A percentile compares a stretch with the other conserved stretches of the same genome.
phyloP scores from a whole-genome alignment of 2,797 vertebrate genomes.

The Stomatorhinus walkeri region DNA sequence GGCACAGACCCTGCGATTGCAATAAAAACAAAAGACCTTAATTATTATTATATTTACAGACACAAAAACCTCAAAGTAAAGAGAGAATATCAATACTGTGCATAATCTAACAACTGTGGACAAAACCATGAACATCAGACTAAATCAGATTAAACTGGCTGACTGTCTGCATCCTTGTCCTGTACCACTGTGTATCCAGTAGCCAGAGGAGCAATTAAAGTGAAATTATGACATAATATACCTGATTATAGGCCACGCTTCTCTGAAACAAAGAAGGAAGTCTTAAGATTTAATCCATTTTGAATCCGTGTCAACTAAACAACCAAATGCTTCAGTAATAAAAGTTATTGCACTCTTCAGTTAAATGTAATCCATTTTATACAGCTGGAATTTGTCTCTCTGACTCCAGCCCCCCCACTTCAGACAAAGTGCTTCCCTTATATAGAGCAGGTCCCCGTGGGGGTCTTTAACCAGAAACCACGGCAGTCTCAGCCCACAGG shows the following conservation, averaged over 20 bases:
- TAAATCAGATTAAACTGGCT: background rate
- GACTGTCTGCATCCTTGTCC: background rate
- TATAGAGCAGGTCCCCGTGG: background rate
- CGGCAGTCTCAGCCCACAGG: background rate
- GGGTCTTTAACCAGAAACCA: background rate
- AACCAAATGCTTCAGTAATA: background rate
- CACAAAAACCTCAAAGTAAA: background rate
- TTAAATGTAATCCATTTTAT: background rate
- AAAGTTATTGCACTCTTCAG: background rate
- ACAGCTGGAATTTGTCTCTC: background rate
- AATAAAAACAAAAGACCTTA: slow-evolving; percentile 20
- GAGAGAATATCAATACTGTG: background rate
- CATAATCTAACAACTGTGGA: background rate
- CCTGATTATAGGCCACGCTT: background rate
- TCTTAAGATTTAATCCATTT: background rate
- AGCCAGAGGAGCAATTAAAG: background rate
- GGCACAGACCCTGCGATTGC: slow-evolving; percentile 64
- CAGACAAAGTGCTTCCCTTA: background rate
- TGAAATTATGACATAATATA: background rate
- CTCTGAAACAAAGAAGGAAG: background rate
- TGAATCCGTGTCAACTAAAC: background rate
- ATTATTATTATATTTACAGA: background rate
- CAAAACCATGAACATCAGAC: background rate
- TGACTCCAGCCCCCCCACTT: background rate
- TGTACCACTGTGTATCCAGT: background rate